These are phyloP conservation scores for Platysternon megacephalum DNA, from an alignment of 2,113 vertebrate species.

Conservation along the genomic window DNA sequence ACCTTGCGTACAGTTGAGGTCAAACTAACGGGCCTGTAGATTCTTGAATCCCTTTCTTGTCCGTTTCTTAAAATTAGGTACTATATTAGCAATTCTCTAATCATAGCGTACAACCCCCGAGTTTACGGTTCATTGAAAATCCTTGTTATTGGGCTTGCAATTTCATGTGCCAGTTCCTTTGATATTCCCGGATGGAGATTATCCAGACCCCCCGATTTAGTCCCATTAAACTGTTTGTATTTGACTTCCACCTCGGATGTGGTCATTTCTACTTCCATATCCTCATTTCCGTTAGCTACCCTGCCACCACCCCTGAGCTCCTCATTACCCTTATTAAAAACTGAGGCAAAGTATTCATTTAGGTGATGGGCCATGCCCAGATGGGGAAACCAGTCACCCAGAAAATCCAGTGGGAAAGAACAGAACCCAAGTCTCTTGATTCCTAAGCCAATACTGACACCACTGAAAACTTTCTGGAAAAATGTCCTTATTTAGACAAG, in stretches of 20 bases:
- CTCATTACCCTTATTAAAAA: background rate
- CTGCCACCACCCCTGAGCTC: background rate
- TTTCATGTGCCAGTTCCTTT: background rate
- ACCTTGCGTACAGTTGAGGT: background rate
- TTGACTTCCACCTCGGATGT: background rate
- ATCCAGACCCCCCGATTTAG: background rate
- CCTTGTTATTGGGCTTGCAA: background rate
- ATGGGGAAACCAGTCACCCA: background rate
- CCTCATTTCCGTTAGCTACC: background rate
- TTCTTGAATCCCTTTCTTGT: background rate
- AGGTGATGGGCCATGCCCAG: too few species aligned
- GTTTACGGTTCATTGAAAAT: background rate
- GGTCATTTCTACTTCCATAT: background rate
- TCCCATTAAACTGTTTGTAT: background rate
- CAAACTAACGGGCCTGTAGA: background rate
- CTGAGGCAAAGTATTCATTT: background rate
- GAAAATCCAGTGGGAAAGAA: background rate
- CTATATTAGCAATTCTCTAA: background rate
- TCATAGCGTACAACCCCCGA: background rate
- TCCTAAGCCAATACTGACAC: background rate
- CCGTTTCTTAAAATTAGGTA: background rate
- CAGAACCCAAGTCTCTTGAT: background rate
- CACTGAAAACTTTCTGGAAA: background rate
- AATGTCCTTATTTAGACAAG: background rate
- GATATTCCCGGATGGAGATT: background rate